A percentile compares a stretch with the other conserved stretches of the same genome.
Evolutionary conservation across 2,888 invertebrate species (phyloP).

Genomic region (Caenorhabditis angaria): DNA sequence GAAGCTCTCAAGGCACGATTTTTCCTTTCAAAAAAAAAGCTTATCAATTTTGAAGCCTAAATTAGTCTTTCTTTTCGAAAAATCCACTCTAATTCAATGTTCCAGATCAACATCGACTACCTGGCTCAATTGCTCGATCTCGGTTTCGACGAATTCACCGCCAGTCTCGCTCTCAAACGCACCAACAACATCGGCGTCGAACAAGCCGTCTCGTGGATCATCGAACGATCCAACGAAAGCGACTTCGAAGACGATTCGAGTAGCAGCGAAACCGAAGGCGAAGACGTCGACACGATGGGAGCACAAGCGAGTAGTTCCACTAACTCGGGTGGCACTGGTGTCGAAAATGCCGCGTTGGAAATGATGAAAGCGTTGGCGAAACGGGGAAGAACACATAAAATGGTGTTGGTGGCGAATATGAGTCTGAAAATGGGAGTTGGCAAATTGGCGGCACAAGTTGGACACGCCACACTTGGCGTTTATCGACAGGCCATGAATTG

Average conservation of each 20-base stretch:
- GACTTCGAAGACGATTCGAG: constrained; percentile 52
- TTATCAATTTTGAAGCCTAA: no score
- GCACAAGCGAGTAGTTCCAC: constrained; percentile 16
- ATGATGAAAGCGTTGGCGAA: constrained; percentile 9
- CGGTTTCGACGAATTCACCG: constrained; percentile 60
- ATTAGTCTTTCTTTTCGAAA: no score
- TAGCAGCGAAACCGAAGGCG: constrained; percentile 44
- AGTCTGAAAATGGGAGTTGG: constrained; percentile 78
- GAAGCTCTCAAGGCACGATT: no score
- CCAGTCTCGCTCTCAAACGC: constrained; percentile 53
- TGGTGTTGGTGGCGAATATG: constrained; percentile 79
- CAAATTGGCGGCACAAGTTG: constrained; percentile 77
- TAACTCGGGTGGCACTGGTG: constrained; percentile 4
- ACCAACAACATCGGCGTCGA: constrained; percentile 58
- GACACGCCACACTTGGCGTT: constrained; percentile 78
- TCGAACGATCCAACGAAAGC: constrained; percentile 59
- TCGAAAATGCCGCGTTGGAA: constrained; percentile 5
- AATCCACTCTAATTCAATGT: no score
- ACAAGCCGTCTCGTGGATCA: constrained; percentile 61
- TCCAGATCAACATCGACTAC: constrained; percentile 41
- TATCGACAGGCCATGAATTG: constrained; percentile 73
- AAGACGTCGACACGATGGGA: constrained; percentile 49
- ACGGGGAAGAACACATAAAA: constrained; percentile 75
- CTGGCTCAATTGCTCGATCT: constrained; percentile 55
- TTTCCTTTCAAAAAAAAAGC: no score